A percentile compares a stretch with the other conserved stretches of the same genome.
These are phyloP conservation scores for Hoplostethus mediterraneus DNA, from an alignment of 2,797 vertebrate species.

Conservation along the genomic window DNA sequence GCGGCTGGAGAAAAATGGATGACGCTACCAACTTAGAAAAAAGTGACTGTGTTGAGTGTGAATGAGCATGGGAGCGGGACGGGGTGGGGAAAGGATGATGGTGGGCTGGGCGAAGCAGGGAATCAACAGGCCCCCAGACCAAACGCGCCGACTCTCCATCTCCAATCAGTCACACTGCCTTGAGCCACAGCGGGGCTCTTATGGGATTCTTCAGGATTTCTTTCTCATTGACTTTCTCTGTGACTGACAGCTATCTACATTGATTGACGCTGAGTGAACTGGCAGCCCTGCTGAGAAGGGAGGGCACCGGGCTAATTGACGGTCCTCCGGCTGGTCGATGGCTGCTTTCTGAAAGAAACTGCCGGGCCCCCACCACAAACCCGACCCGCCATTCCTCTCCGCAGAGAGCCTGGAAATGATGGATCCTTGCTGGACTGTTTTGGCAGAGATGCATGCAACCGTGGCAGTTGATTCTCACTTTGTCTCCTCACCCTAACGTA, in stretches of 20 bases:
- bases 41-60: constrained; percentile 66
- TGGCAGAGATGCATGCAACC: constrained; percentile 44
- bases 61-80: constrained; percentile 64
- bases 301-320: constrained; percentile 74
- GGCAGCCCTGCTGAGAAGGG: constrained; percentile 55
- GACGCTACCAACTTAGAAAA: constrained; percentile 46
- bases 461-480: constrained; percentile 23
- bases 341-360: constrained; percentile 50
- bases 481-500: constrained; percentile 30
- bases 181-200: constrained; percentile 60
- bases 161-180: constrained; percentile 65
- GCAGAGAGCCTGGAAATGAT: constrained; percentile 47
- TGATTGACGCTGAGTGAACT: constrained; percentile 73
- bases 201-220: constrained; percentile 58
- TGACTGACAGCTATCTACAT: constrained; percentile 83
- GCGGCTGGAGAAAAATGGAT: constrained; percentile 65
- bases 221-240: constrained; percentile 42
- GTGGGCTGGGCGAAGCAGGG: constrained; percentile 41
- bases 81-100: constrained; percentile 5
- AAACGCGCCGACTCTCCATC: constrained; percentile 61
- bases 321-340: constrained; percentile 71
- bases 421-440: constrained; percentile 44
- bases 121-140: constrained; percentile 62
- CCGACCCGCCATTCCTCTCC: constrained; percentile 41
- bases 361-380: constrained; percentile 33